Evolutionary conservation across 2,797 vertebrate species (phyloP).

Genomic region (Oophaga sylvatica): DNA sequence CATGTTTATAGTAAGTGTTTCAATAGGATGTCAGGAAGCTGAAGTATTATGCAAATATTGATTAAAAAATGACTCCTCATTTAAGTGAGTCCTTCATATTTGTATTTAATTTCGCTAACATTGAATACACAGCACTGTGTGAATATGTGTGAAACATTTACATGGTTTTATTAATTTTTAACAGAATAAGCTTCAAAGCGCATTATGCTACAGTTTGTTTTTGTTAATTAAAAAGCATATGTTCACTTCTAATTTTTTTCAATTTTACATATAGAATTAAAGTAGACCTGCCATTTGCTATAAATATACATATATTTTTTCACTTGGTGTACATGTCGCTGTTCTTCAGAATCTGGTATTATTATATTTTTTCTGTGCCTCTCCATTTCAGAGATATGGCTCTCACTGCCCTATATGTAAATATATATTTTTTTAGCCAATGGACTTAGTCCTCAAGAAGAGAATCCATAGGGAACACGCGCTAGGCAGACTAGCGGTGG

Average conservation of each 20-base stretch:
- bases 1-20: conserved; percentile 5
- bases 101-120: not conserved
- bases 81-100: not conserved
- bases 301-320: no score
- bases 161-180: not conserved
- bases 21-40: conserved; percentile 4
- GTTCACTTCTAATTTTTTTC: not conserved
- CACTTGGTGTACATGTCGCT: no score
- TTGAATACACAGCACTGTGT: not conserved
- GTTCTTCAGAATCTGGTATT: no score
- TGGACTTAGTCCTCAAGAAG: no score
- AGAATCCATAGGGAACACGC: no score
- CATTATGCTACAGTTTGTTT: not conserved
- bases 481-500: no score
- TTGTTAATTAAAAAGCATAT: not conserved
- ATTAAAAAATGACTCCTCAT: not conserved
- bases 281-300: no score
- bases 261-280: not conserved
- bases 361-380: no score
- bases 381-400: no score
- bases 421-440: no score
- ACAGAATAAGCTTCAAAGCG: not conserved
- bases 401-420: no score
- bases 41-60: conserved; percentile 2
- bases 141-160: not conserved